Percentiles rank a stretch among this genome's conserved stretches.
These are phyloP conservation scores for Psittacula cyanocephala DNA, from an alignment of 2,113 vertebrate genomes.

Conservation along the genomic window DNA sequence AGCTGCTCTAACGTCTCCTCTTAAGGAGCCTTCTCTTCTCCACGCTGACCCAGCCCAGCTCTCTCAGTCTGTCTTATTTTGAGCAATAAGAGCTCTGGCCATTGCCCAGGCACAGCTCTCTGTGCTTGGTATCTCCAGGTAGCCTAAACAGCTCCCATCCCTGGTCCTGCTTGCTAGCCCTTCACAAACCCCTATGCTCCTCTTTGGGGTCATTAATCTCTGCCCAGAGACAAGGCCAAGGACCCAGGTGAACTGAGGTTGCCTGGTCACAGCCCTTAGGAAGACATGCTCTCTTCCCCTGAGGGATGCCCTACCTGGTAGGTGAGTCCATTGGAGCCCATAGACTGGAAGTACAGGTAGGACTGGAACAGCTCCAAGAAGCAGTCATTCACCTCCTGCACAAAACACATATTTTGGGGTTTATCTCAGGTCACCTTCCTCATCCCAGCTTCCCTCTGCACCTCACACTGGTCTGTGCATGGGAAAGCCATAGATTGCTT, in stretches of 20 bases:
- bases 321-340: conserved; percentile 82
- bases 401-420: neutral
- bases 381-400: conserved; percentile 89
- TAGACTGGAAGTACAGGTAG: conserved; percentile 92
- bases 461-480: neutral
- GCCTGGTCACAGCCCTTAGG: neutral
- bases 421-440: neutral
- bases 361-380: conserved; percentile 94
- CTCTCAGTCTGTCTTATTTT: neutral
- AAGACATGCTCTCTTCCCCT: neutral
- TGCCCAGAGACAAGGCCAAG: neutral
- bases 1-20: neutral
- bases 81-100: neutral
- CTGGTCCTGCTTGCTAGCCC: neutral
- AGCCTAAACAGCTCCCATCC: neutral
- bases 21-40: neutral
- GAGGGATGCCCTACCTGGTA: conserved; percentile 82
- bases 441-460: neutral
- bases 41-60: neutral
- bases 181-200: neutral
- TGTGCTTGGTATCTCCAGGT: neutral
- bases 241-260: neutral
- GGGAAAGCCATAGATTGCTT: neutral
- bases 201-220: neutral
- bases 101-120: neutral